phyloP scores from a whole-genome alignment of 2,888 invertebrate genomes.

The Phytoseiulus persimilis region DNA sequence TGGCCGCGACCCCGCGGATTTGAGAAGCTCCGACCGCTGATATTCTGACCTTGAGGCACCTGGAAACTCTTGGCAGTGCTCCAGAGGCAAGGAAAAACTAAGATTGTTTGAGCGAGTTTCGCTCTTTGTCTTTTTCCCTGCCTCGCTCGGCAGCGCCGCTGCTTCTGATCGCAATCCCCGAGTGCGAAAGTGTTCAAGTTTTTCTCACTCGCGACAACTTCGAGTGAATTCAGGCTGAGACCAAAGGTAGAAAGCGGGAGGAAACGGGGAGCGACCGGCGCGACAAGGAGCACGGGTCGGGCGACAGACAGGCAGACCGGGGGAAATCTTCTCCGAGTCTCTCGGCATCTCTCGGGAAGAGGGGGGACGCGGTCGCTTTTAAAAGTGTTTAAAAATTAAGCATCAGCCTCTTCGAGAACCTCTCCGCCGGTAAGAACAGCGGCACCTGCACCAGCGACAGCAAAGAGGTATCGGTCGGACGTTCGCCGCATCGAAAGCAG shows the following conservation, averaged over 20 bases:
- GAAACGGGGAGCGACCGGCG: not conserved
- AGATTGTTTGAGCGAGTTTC: too few species aligned
- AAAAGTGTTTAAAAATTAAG: constrained; percentile 38
- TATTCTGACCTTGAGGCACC: too few species aligned
- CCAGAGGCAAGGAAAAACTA: too few species aligned
- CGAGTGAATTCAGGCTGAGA: not conserved
- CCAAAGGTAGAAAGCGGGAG: not conserved
- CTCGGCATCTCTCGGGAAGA: too few species aligned
- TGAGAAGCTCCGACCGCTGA: too few species aligned
- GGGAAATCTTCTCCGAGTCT: not conserved
- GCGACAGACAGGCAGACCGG: not conserved
- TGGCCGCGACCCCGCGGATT: too few species aligned
- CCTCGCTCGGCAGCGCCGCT: too few species aligned
- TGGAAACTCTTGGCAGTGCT: too few species aligned
- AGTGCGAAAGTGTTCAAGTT: not conserved
- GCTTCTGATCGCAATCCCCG: not conserved
- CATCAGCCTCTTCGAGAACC: not conserved
- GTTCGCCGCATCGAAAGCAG: not conserved
- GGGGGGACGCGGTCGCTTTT: constrained; percentile 12
- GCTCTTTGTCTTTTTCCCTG: too few species aligned
- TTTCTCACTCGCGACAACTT: not conserved
- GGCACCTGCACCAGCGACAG: not conserved
- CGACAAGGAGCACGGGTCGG: not conserved
- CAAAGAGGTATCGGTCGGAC: not conserved
- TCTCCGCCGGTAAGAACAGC: not conserved